A percentile compares a stretch with the other conserved stretches of the same genome.
phyloP scores from a whole-genome alignment of 1,140 invertebrate genomes.

The Bombus breviceps region DNA sequence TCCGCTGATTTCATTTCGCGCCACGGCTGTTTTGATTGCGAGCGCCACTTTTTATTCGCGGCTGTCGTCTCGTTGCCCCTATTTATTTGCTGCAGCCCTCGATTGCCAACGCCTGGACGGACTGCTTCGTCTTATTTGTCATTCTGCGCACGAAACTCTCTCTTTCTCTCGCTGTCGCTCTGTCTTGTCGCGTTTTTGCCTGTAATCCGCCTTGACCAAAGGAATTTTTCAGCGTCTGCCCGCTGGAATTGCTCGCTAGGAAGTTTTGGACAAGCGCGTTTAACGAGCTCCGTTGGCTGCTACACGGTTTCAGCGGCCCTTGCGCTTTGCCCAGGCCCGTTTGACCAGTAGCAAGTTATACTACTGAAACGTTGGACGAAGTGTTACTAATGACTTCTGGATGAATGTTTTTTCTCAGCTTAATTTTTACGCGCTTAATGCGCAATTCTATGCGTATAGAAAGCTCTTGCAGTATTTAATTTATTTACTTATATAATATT shows the following conservation, averaged over 20 bases:
- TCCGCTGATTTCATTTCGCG: conserved; percentile 64
- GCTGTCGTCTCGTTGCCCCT: background rate
- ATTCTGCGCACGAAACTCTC: conserved; percentile 18
- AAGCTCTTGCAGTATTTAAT: no score
- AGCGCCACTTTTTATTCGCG: conserved; percentile 20
- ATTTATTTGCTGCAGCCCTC: conserved; percentile 38
- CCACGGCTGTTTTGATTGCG: conserved; percentile 47
- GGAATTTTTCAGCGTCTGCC: background rate
- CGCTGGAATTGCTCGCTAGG: background rate
- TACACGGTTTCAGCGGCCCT: background rate
- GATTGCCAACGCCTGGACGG: conserved; percentile 17
- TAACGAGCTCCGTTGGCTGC: conserved; percentile 12
- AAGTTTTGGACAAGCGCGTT: background rate
- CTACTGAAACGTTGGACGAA: background rate
- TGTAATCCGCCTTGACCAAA: background rate
- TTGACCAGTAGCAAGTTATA: background rate
- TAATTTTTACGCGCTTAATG: background rate
- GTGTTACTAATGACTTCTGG: no score
- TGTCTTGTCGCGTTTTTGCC: background rate
- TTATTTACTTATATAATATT: no score
- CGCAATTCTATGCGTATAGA: no score
- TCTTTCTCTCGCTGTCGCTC: background rate
- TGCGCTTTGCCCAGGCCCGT: background rate
- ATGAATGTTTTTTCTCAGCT: background rate
- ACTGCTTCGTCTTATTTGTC: conserved; percentile 15